Evolutionary conservation across 2,888 invertebrate genomes (phyloP).

Genomic region (Zeuzera pyrina): DNA sequence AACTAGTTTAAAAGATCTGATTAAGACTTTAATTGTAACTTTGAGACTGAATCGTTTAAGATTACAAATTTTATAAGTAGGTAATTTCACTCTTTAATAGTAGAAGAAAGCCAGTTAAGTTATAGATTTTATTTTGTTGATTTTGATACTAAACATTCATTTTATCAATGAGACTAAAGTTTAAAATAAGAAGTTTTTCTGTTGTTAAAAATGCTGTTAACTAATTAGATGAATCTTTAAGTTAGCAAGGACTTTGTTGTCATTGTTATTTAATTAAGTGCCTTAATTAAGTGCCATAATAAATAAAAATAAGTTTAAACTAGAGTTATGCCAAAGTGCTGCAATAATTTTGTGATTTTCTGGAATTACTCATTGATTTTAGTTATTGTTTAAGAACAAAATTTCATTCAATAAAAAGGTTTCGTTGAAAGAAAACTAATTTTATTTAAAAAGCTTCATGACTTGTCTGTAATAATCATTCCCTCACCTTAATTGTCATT

Average conservation of each 20-base stretch:
- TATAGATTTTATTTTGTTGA: constrained; percentile 3
- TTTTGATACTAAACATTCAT: too few species aligned
- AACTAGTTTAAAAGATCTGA: constrained; percentile 3
- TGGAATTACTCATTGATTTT: constrained; percentile 4
- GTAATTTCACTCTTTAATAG: constrained; percentile 3
- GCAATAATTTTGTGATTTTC: constrained; percentile 4
- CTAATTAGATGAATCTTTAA: constrained; percentile 2
- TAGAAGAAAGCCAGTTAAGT: constrained; percentile 2
- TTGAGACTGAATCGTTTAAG: constrained; percentile 4
- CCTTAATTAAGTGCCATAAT: too few species aligned
- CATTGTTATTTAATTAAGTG: constrained; percentile 5
- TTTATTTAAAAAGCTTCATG: constrained; percentile 6
- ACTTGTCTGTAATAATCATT: constrained; percentile 5
- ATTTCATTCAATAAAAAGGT: constrained; percentile 4
- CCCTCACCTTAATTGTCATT: constrained; percentile 5
- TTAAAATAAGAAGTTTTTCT: constrained; percentile 3
- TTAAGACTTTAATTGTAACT: constrained; percentile 5
- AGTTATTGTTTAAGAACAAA: constrained; percentile 4
- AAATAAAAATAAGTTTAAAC: constrained; percentile 1
- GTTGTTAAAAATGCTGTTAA: constrained; percentile 3
- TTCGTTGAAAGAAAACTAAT: constrained; percentile 4
- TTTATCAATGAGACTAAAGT: constrained; percentile 2
- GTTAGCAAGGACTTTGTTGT: constrained; percentile 5
- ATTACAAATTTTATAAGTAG: constrained; percentile 1
- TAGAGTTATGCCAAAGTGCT: background rate